These are phyloP conservation scores for Amiota mariae DNA, from an alignment of 2,888 invertebrate genomes.

Conservation along the genomic window DNA sequence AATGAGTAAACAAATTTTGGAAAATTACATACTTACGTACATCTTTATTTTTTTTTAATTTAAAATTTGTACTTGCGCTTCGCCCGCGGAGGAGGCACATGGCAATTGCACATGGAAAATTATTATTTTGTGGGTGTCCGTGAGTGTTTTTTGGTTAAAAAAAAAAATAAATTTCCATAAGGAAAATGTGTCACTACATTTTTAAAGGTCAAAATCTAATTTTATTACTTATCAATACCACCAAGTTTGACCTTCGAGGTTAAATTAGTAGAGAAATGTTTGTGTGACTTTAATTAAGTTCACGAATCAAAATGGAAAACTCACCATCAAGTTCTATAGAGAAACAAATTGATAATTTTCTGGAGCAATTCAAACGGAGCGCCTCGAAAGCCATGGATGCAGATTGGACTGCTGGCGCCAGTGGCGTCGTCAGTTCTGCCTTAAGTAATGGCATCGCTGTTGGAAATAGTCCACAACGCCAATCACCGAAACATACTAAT, in stretches of 20 bases:
- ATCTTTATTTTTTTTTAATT: not conserved
- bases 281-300: not conserved
- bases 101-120: not conserved
- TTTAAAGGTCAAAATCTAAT: conserved; percentile 10
- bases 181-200: not conserved
- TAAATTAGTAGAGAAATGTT: not conserved
- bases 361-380: conserved; percentile 87
- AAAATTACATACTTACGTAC: not conserved
- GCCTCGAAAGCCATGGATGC: conserved; percentile 84
- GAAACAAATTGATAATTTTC: conserved; percentile 88
- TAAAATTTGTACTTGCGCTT: not conserved
- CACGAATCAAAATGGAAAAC: conserved; percentile 62
- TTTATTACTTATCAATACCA: not conserved
- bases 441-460: conserved; percentile 35
- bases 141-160: not conserved
- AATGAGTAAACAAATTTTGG: not conserved
- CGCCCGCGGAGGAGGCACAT: not conserved
- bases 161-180: not conserved
- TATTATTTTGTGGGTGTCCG: not conserved
- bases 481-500: conserved; percentile 35
- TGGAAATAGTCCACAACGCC: conserved; percentile 41
- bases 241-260: not conserved
- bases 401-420: conserved; percentile 60
- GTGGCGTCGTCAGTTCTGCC: conserved; percentile 34
- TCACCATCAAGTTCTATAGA: conserved; percentile 82